A percentile compares a stretch with the other conserved stretches of the same genome.
phyloP scores from a whole-genome alignment of 2,888 invertebrate genomes.

The Cerceris ruficornis region DNA sequence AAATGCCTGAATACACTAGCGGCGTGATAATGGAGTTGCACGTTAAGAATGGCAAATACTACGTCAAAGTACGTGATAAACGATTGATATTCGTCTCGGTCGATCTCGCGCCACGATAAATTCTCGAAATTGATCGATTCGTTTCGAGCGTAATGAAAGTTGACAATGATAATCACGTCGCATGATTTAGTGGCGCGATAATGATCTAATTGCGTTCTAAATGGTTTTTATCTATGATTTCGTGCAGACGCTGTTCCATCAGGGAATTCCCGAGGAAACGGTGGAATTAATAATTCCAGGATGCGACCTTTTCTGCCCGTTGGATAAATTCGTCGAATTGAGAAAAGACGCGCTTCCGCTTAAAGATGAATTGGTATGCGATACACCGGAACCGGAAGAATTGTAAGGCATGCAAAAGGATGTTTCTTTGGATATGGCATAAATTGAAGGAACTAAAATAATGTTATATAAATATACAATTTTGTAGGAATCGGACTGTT shows the following conservation, averaged over 20 bases:
- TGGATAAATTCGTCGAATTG: conserved; percentile 60
- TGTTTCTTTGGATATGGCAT: not conserved
- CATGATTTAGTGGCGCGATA: not conserved
- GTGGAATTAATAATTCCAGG: conserved; percentile 51
- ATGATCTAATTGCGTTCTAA: not conserved
- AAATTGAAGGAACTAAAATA: not conserved
- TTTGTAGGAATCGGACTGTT: too few species aligned
- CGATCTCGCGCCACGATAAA: not conserved
- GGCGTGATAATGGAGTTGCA: conserved; percentile 83
- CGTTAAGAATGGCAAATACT: conserved; percentile 71
- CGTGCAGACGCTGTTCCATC: conserved; percentile 59
- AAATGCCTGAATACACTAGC: conserved; percentile 84
- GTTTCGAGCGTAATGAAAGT: not conserved
- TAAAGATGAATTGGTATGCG: conserved; percentile 53
- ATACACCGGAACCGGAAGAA: conserved; percentile 1
- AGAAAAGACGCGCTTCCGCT: conserved; percentile 46
- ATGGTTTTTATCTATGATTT: not conserved
- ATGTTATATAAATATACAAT: not conserved
- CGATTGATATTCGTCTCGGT: not conserved
- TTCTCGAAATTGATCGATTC: not conserved
- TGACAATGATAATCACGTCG: not conserved
- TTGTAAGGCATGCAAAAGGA: not conserved
- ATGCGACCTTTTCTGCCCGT: conserved; percentile 63
- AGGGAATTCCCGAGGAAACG: conserved; percentile 42
- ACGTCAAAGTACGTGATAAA: conserved; percentile 80